These are phyloP conservation scores for Dufourea novaeangliae DNA, from an alignment of 1,140 invertebrate genomes.

Conservation along the genomic window DNA sequence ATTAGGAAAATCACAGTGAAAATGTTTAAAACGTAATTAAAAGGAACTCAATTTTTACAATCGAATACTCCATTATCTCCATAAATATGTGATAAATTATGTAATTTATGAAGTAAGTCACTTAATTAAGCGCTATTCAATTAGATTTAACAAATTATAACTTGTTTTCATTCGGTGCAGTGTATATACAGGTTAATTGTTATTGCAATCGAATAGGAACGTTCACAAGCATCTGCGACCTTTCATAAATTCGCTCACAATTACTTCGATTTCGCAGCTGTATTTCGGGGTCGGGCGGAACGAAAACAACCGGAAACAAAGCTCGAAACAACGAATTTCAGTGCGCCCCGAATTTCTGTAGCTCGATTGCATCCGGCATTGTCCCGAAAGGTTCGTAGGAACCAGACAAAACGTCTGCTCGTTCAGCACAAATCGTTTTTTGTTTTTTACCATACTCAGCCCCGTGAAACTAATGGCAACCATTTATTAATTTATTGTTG, in stretches of 20 bases:
- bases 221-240: not conserved
- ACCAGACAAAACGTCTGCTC: constrained; percentile 17
- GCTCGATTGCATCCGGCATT: constrained; percentile 20
- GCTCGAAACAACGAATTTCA: constrained; percentile 22
- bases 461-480: not conserved
- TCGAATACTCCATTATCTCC: no score
- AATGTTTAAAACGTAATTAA: no score
- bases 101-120: no score
- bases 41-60: no score
- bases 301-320: not conserved
- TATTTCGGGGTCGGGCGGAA: not conserved
- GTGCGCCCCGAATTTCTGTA: constrained; percentile 20
- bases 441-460: not conserved
- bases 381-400: not conserved
- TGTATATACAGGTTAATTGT: no score
- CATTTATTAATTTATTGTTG: constrained; percentile 29
- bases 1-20: no score
- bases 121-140: no score
- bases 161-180: no score
- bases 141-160: no score
- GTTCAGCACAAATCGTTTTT: constrained; percentile 20
- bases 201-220: not conserved
- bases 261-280: not conserved
- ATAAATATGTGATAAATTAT: no score
- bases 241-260: not conserved